Conservation (phyloP, 2,113 vertebrate genomes). For the Chelonoidis abingdonii region DNA sequence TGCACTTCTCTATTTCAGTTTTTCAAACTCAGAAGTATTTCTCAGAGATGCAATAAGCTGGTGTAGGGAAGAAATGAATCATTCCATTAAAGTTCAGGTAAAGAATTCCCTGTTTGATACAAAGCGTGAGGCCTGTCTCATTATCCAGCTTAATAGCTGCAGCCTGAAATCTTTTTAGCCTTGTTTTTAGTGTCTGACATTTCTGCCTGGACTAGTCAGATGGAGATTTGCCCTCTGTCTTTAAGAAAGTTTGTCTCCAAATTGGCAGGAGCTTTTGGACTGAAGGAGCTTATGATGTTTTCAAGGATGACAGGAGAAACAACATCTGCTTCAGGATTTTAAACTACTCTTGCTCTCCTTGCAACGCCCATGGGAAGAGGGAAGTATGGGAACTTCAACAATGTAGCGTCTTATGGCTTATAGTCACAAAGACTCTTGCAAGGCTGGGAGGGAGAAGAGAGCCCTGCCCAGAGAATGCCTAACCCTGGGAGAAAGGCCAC, state of each 20-base stretch:
- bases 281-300: background rate
- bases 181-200: background rate
- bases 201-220: background rate
- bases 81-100: background rate
- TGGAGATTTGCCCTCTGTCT: background rate
- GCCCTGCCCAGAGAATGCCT: background rate
- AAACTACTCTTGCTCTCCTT: background rate
- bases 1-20: conserved; percentile 32
- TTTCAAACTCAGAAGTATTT: conserved; percentile 1
- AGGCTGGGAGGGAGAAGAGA: background rate
- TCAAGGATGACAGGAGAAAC: background rate
- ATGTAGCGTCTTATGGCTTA: background rate
- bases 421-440: background rate
- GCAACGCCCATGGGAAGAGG: background rate
- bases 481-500: background rate
- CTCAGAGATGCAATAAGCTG: background rate
- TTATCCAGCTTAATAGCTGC: background rate
- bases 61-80: background rate
- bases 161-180: background rate
- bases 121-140: conserved; percentile 18
- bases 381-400: background rate
- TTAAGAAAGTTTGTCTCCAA: background rate
- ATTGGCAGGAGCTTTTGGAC: background rate
- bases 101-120: background rate
- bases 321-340: background rate